phyloP scores from a whole-genome alignment of 1,140 invertebrate species.

The Zaprionus camerounensis region DNA sequence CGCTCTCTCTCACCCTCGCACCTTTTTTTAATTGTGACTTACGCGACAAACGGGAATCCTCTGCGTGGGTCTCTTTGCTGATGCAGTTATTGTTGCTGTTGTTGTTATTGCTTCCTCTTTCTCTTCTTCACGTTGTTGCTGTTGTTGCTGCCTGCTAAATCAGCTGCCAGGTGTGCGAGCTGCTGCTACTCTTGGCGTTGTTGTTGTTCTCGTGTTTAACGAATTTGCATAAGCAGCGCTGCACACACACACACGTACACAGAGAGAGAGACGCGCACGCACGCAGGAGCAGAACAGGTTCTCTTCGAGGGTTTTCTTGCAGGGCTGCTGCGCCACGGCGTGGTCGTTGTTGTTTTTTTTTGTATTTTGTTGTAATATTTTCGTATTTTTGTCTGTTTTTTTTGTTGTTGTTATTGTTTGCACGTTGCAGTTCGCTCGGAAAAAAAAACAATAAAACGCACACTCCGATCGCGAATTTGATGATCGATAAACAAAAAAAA shows the following conservation, averaged over 20 bases:
- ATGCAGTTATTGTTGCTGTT: constrained; percentile 10
- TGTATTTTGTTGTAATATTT: constrained; percentile 19
- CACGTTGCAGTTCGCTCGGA: constrained; percentile 19
- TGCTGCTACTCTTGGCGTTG: constrained; percentile 31
- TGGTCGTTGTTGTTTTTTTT: constrained; percentile 17
- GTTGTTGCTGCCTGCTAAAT: constrained; percentile 44
- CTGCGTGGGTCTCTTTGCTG: constrained; percentile 31
- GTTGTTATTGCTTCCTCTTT: constrained; percentile 18
- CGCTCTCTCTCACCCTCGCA: not conserved
- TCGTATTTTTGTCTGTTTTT: constrained; percentile 21
- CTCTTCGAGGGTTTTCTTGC: constrained; percentile 38
- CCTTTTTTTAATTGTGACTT: constrained; percentile 24
- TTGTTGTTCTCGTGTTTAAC: constrained; percentile 25
- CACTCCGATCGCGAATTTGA: constrained; percentile 33
- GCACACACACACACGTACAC: constrained; percentile 17
- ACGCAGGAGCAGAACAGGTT: constrained; percentile 58
- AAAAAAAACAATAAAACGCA: constrained; percentile 28
- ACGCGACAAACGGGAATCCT: constrained; percentile 38
- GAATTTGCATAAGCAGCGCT: constrained; percentile 65
- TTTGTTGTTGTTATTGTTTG: constrained; percentile 22
- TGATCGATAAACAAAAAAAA: constrained; percentile 12
- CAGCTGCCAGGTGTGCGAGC: constrained; percentile 71
- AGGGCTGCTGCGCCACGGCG: constrained; percentile 28
- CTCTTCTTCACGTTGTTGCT: constrained; percentile 17
- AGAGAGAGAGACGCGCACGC: constrained; percentile 12